Base-by-base conservation (phyloP, 2,888 invertebrate genomes). In the Pocota personata region DNA sequence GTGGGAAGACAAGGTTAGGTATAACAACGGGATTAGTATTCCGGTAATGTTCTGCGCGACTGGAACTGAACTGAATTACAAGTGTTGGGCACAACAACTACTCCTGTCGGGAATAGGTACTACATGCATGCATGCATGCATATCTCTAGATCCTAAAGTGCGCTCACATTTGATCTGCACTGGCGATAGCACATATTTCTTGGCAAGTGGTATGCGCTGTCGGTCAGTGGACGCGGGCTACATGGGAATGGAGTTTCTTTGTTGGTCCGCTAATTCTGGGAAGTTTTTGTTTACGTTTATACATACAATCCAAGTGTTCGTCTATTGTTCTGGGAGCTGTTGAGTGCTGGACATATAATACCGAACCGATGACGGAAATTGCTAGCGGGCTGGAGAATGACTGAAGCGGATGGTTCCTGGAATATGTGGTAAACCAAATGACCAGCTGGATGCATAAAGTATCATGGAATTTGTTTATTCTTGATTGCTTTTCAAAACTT, bases 1-100 rank as follows among this genome's bases (percentile, higher is more conserved):
- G 35, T 67, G 52, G 32, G 30, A 55, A 67, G 55, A 50, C 66
- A 60, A 78, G 64, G 50, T 58, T 60, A 71, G 66, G 46, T 21
- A 32, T 43, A 43, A 6, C 66, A 86, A 86, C 76, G 82, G 72
- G 76, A 86, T 82, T 82, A 86, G 66, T 82, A 86, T 86, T 86
- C 86, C 72, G 67, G 86, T 86, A 86, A 77, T 67, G 82, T 86
- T 77, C 82, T 67, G 66, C 82, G 57, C 72, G 67, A 66, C 60
- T 82, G 76, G 46, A 86, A 80, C 69, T 80, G 80, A 69, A 80
- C 82, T 86, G 86, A 86, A 82, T 86, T 76, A 86, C 86, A 86
- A 86, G 86, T 82, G 86, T 60, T 76, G 60, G 69, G 48, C 35
- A n/a, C n/a, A n/a, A n/a, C n/a, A 69, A 50, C 48, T 46, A 50